Evolutionary conservation across 1,140 invertebrate species (phyloP).

Genomic region (Drosophila santomea): DNA sequence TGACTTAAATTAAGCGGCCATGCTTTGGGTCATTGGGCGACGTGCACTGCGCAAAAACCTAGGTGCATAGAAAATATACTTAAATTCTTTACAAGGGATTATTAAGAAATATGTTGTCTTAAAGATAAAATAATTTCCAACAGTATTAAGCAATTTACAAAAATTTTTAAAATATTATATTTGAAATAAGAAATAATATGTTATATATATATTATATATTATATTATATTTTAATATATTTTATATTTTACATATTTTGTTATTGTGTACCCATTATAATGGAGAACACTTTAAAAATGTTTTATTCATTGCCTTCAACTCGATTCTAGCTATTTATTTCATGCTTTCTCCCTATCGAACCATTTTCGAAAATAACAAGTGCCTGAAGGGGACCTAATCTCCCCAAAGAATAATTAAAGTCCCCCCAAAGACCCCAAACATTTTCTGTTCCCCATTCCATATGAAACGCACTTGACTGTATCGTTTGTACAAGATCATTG

Average conservation of each 20-base stretch:
- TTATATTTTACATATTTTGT: too few relatives aligned
- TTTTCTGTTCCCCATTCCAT: not conserved
- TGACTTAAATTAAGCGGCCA: slow-evolving; percentile 61
- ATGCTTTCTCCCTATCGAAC: not conserved
- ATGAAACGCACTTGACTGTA: slow-evolving; percentile 18
- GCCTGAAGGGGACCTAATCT: slow-evolving; percentile 4
- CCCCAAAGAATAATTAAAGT: slow-evolving; percentile 3
- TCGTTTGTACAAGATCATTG: slow-evolving; percentile 11
- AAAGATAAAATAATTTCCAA: too few relatives aligned
- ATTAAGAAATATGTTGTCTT: too few relatives aligned
- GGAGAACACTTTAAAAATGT: slow-evolving; percentile 15
- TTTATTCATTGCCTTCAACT: slow-evolving; percentile 44
- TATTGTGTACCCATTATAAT: not conserved
- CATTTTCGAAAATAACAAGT: slow-evolving; percentile 18
- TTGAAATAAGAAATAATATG: too few relatives aligned
- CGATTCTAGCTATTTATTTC: slow-evolving; percentile 3
- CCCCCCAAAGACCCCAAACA: not conserved
- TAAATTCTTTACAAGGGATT: too few relatives aligned
- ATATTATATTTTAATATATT: too few relatives aligned
- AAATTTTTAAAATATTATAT: too few relatives aligned
- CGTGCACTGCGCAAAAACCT: not conserved
- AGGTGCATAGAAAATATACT: too few relatives aligned
- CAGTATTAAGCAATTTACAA: too few relatives aligned
- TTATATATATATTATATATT: too few relatives aligned
- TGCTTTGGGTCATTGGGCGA: slow-evolving; percentile 52